phyloP scores from a whole-genome alignment of 1,140 invertebrate species.

The Harlomillsia oculata region DNA sequence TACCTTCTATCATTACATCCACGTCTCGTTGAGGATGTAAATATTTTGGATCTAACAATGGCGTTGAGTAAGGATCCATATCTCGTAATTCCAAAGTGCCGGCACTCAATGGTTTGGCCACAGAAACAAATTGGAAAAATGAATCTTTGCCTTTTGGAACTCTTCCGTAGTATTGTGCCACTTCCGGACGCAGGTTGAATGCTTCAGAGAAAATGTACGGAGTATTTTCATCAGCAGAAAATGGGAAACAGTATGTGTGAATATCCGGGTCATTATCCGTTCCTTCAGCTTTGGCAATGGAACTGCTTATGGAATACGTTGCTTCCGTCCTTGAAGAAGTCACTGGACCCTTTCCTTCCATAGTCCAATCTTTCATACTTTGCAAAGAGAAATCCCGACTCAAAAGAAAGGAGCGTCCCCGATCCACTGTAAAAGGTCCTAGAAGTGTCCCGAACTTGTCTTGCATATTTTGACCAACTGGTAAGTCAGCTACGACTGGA shows the following conservation, averaged over 20 bases:
- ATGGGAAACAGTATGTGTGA: conserved; percentile 15
- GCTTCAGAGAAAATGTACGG: conserved; percentile 2
- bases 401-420: neutral
- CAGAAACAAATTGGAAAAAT: conserved; percentile 10
- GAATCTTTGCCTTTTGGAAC: neutral
- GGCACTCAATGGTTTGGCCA: neutral
- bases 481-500: conserved; percentile 6
- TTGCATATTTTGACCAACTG: conserved; percentile 54
- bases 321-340: conserved; percentile 10
- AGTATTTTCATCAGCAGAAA: conserved; percentile 6
- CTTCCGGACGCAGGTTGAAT: neutral
- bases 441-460: conserved; percentile 50
- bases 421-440: conserved; percentile 20
- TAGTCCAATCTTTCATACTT: conserved; percentile 32
- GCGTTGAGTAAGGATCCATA: neutral
- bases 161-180: neutral
- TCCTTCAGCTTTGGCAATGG: conserved; percentile 3
- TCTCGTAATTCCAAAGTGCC: neutral
- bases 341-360: conserved; percentile 26
- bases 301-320: conserved; percentile 15
- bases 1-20: neutral
- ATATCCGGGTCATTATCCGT: conserved; percentile 15
- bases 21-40: conserved; percentile 1
- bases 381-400: neutral
- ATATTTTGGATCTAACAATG: conserved; percentile 6